A percentile compares a stretch with the other conserved stretches of the same genome.
These are phyloP conservation scores for Diprion similis DNA, from an alignment of 1,140 invertebrate species.

Conservation along the genomic window DNA sequence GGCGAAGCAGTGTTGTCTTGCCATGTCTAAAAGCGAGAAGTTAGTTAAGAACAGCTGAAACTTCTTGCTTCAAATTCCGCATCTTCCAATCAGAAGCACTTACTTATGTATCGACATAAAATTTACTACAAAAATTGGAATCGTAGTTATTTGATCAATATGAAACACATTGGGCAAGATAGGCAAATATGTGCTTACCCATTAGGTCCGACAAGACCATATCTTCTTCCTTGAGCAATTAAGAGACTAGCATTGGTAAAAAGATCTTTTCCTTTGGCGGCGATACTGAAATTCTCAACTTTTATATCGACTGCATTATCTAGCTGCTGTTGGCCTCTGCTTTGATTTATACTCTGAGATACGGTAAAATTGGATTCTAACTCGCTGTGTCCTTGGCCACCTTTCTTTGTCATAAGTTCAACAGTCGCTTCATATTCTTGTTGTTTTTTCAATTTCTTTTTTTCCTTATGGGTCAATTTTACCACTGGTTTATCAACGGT, in stretches of 20 bases:
- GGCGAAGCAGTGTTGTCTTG: slow-evolving; percentile 97
- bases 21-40: slow-evolving; percentile 76
- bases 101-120: too few species aligned
- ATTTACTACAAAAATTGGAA: too few species aligned
- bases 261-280: slow-evolving; percentile 96
- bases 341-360: slow-evolving; percentile 71
- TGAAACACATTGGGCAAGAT: not conserved
- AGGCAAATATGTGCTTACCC: slow-evolving; percentile 67
- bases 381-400: slow-evolving; percentile 86
- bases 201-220: slow-evolving; percentile 98
- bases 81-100: too few species aligned
- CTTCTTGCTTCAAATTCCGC: too few species aligned
- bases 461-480: slow-evolving; percentile 92
- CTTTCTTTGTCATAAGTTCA: slow-evolving; percentile 87
- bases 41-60: not conserved
- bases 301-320: slow-evolving; percentile 98
- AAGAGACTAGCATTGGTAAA: slow-evolving; percentile 96
- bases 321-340: slow-evolving; percentile 75
- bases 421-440: slow-evolving; percentile 92
- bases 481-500: slow-evolving; percentile 61
- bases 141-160: not conserved
- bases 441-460: slow-evolving; percentile 93
- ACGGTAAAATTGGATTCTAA: slow-evolving; percentile 95
- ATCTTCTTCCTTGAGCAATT: slow-evolving; percentile 92
- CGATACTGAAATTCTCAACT: slow-evolving; percentile 98